phyloP scores from a whole-genome alignment of 2,888 invertebrate genomes.

The Stenoptilia bipunctidactyla region DNA sequence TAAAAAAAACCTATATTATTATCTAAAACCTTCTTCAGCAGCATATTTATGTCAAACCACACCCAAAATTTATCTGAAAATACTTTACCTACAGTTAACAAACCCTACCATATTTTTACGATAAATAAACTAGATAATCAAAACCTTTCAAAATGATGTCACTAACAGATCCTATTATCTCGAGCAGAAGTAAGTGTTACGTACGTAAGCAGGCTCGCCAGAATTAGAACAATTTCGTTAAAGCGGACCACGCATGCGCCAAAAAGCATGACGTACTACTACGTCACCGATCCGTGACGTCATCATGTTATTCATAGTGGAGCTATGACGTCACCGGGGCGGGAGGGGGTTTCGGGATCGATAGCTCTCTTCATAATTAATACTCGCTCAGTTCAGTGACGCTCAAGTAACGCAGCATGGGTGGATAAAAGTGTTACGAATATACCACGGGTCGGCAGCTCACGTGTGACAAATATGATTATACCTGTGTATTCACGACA shows the following conservation, averaged over 20 bases:
- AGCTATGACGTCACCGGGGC: slow-evolving; percentile 42
- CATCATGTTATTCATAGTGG: slow-evolving; percentile 27
- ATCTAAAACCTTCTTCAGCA: no score
- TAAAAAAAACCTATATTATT: no score
- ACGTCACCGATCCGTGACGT: slow-evolving; percentile 44
- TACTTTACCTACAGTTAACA: no score
- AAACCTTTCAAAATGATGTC: no score
- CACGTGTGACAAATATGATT: slow-evolving; percentile 27
- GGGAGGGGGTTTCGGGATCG: slow-evolving; percentile 28
- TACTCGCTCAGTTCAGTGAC: slow-evolving; percentile 43
- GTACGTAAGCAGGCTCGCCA: slow-evolving; percentile 7
- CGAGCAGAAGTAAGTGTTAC: slow-evolving; percentile 1
- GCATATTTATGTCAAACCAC: no score
- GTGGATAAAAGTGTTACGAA: slow-evolving; percentile 35
- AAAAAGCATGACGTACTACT: slow-evolving; percentile 33
- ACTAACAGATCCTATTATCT: no score
- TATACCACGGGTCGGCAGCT: slow-evolving; percentile 46
- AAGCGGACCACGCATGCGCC: slow-evolving; percentile 37
- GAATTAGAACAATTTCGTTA: slow-evolving; percentile 13
- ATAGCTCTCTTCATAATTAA: slow-evolving; percentile 34
- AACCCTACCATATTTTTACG: no score
- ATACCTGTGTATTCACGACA: no score
- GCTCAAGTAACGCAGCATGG: slow-evolving; percentile 35
- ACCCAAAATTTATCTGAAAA: no score
- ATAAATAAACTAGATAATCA: no score